Evolutionary conservation across 2,113 vertebrate genomes (phyloP).

Genomic region (Scomber japonicus): DNA sequence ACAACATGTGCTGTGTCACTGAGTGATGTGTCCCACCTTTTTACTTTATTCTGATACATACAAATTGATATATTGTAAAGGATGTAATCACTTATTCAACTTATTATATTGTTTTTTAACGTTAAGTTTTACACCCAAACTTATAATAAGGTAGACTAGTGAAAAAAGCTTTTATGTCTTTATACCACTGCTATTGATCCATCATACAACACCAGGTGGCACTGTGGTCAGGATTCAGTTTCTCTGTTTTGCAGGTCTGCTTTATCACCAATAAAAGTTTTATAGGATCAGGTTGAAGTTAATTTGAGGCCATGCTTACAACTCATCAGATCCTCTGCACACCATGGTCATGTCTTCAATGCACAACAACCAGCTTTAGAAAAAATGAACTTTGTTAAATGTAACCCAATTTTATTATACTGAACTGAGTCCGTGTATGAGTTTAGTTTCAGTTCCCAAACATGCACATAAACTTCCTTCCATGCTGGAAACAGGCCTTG

Average conservation of each 20-base stretch:
- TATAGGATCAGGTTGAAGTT: neutral
- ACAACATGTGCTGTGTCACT: constrained; percentile 13
- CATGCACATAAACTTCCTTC: neutral
- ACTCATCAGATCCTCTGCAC: no score
- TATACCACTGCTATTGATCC: neutral
- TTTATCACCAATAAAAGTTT: neutral
- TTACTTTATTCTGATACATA: neutral
- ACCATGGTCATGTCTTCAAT: neutral
- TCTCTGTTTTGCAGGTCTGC: no score
- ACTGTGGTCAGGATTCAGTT: neutral
- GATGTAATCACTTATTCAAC: no score
- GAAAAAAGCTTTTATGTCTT: no score
- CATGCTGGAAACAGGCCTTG: neutral
- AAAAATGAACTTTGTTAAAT: neutral
- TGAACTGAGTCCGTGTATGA: neutral
- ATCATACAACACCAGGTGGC: constrained; percentile 3
- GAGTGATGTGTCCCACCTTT: constrained; percentile 14
- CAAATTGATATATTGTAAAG: no score
- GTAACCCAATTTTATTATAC: neutral
- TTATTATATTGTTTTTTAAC: no score
- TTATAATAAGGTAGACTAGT: no score
- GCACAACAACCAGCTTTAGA: neutral
- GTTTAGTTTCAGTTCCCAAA: neutral
- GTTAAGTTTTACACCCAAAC: no score
- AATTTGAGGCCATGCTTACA: neutral